phyloP scores from a whole-genome alignment of 1,140 invertebrate species.

The Eueides isabella region DNA sequence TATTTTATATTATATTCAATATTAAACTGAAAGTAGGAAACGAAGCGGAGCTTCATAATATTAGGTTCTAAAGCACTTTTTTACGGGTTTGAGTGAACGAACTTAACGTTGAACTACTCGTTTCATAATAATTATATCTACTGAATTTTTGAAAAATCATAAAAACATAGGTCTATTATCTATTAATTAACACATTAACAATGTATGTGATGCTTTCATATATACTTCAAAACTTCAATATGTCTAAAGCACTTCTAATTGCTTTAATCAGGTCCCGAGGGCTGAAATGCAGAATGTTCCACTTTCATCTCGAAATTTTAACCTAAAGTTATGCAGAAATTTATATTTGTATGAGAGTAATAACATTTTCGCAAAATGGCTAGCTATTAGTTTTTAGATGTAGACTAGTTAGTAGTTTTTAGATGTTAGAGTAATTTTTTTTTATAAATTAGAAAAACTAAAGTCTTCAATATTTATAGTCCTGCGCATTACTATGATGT shows the following conservation, averaged over 20 bases:
- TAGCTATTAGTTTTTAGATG: not conserved
- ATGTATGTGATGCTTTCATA: not conserved
- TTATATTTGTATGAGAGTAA: not conserved
- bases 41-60: too few species aligned
- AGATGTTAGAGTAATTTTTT: not conserved
- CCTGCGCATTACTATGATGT: too few species aligned
- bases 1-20: too few species aligned
- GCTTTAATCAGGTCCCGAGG: not conserved
- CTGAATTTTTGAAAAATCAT: too few species aligned
- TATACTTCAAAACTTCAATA: not conserved
- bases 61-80: too few species aligned
- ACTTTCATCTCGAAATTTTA: not conserved
- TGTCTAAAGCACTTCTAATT: not conserved
- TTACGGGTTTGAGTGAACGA: too few species aligned
- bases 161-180: too few species aligned
- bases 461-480: not conserved
- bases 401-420: not conserved
- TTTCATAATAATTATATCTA: too few species aligned
- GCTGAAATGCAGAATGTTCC: not conserved
- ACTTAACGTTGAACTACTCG: too few species aligned
- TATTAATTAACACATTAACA: not conserved
- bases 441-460: not conserved
- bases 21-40: too few species aligned
- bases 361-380: not conserved
- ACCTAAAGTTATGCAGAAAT: not conserved